phyloP scores from a whole-genome alignment of 2,888 invertebrate species.

The Drosophila engyochracea region DNA sequence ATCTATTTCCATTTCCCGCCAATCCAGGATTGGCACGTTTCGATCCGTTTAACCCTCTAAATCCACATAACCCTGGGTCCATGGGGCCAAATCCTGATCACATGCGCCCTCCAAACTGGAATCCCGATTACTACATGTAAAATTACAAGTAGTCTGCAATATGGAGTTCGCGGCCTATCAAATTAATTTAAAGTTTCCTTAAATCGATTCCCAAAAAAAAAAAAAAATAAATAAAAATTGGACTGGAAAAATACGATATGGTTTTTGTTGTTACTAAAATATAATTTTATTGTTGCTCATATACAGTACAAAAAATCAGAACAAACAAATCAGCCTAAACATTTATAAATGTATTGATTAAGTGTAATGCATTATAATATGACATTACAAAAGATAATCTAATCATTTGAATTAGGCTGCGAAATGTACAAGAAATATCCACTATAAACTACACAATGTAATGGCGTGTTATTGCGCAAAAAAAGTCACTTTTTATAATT shows the following conservation, averaged over 20 bases:
- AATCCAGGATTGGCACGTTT: constrained; percentile 85
- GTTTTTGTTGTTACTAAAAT: constrained; percentile 47
- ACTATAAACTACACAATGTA: constrained; percentile 63
- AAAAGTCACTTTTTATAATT: constrained; percentile 31
- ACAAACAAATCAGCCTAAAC: constrained; percentile 61
- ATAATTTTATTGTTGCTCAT: constrained; percentile 67
- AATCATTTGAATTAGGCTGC: constrained; percentile 31
- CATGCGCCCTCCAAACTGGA: constrained; percentile 88
- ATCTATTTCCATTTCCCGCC: constrained; percentile 67
- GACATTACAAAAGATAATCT: constrained; percentile 38
- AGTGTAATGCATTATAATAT: constrained; percentile 25
- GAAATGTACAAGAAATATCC: constrained; percentile 49
- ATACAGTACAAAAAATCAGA: constrained; percentile 59
- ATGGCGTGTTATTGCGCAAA: constrained; percentile 68
- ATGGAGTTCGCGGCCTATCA: constrained; percentile 17
- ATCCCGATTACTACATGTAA: constrained; percentile 82
- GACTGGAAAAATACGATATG: not conserved
- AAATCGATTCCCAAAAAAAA: constrained; percentile 17
- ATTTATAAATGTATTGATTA: constrained; percentile 32
- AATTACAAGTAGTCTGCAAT: not conserved
- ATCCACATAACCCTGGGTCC: constrained; percentile 83
- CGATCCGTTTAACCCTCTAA: constrained; percentile 93
- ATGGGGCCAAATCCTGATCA: constrained; percentile 89
- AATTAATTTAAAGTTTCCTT: constrained; percentile 24
- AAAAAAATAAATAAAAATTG: constrained; percentile 7